phyloP scores from a whole-genome alignment of 2,113 vertebrate species.

The Columba janthina region DNA sequence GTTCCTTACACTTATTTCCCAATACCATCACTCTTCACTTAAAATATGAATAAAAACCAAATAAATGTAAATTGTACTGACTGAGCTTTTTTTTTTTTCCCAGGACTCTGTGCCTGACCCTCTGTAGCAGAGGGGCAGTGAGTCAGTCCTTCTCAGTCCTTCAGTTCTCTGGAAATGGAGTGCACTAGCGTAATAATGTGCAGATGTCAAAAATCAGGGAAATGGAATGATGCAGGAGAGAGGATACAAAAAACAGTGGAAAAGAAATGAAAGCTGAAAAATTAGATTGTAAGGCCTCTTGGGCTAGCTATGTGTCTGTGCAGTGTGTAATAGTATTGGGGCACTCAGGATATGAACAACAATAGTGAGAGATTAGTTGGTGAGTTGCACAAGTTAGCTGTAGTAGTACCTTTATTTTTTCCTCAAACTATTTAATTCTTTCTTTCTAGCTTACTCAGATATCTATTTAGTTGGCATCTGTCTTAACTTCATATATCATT shows the following conservation, averaged over 20 bases:
- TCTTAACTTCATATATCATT: conserved; percentile 78
- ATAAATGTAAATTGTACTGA: not conserved
- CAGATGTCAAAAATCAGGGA: not conserved
- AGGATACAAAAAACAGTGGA: not conserved
- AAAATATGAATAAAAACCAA: not conserved
- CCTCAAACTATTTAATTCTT: conserved; percentile 72
- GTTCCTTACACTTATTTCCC: not conserved
- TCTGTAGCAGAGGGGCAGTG: not conserved
- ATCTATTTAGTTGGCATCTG: conserved; percentile 76
- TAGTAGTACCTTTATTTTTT: conserved; percentile 73
- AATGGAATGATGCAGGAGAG: not conserved
- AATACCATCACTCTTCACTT: not conserved
- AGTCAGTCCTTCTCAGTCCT: not conserved
- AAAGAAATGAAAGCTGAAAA: conserved; percentile 1
- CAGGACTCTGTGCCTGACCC: not conserved
- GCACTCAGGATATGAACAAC: conserved; percentile 7
- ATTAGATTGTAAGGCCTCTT: conserved; percentile 1
- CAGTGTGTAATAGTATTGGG: not conserved
- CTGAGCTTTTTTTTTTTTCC: not conserved
- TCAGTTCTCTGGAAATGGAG: not conserved
- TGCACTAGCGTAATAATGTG: not conserved
- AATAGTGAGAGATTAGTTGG: conserved; percentile 37
- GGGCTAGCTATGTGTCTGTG: not conserved
- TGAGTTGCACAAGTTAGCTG: conserved; percentile 27
- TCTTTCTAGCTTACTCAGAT: conserved; percentile 72